These are phyloP conservation scores for Aphrophora alni DNA, from an alignment of 2,888 invertebrate genomes.

Conservation along the genomic window DNA sequence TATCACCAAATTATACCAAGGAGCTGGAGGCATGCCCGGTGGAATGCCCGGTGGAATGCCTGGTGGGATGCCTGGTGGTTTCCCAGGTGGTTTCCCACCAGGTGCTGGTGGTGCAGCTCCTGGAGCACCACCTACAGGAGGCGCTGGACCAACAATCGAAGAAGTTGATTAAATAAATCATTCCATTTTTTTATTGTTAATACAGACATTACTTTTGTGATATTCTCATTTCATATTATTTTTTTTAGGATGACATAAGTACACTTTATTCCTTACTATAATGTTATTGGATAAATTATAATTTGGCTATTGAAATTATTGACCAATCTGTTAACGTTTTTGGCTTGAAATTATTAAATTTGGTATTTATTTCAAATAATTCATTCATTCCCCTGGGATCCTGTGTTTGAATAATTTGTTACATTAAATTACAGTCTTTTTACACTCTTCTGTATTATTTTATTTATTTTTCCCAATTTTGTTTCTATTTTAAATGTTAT, in stretches of 20 bases:
- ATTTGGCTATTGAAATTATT: not conserved
- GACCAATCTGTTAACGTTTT: constrained; percentile 2
- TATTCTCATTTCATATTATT: not conserved
- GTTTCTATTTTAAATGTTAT: no score
- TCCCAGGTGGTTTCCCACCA: constrained; percentile 55
- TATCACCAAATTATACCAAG: constrained; percentile 93
- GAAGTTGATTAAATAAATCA: constrained; percentile 83
- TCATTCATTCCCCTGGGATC: not conserved
- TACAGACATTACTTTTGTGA: not conserved
- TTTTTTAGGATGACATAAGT: not conserved
- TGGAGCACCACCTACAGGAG: constrained; percentile 64
- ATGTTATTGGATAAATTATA: not conserved
- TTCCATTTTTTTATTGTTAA: not conserved
- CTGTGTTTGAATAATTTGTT: not conserved
- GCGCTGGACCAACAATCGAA: constrained; percentile 87
- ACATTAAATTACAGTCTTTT: not conserved
- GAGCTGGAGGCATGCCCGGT: constrained; percentile 74
- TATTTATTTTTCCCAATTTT: not conserved
- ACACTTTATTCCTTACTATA: not conserved
- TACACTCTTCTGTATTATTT: not conserved
- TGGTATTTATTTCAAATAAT: not conserved
- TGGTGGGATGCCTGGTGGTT: constrained; percentile 64
- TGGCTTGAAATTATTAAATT: not conserved
- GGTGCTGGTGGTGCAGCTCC: constrained; percentile 68
- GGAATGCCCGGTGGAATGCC: constrained; percentile 73